These are phyloP conservation scores for Uropsilus gracilis DNA, from an alignment of 2,113 vertebrate genomes.

Conservation along the genomic window DNA sequence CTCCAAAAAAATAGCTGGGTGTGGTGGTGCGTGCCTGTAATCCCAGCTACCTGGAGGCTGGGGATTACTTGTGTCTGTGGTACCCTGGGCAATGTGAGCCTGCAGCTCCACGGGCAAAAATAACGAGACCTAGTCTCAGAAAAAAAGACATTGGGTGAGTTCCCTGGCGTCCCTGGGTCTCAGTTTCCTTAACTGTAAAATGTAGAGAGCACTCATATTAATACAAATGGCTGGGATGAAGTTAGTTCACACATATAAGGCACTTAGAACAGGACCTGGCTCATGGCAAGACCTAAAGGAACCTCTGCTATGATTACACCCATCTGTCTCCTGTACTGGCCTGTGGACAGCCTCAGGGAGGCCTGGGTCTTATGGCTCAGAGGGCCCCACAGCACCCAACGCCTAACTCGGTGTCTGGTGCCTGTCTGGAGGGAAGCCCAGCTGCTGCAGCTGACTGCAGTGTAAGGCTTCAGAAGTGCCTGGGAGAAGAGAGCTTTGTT, in stretches of 20 bases:
- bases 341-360: neutral
- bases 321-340: neutral
- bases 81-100: too few species aligned
- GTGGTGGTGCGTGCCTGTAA: too few species aligned
- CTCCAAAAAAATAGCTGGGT: too few species aligned
- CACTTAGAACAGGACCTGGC: neutral
- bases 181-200: neutral
- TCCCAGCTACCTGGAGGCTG: too few species aligned
- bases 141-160: too few species aligned
- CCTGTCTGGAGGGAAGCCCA: neutral
- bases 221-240: neutral
- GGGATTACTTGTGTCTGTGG: too few species aligned
- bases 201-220: too few species aligned
- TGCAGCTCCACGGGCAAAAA: too few species aligned
- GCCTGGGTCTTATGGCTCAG: neutral
- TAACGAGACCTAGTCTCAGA: too few species aligned
- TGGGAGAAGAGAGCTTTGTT: too few species aligned
- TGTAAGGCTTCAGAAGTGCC: neutral
- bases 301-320: neutral
- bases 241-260: neutral
- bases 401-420: fast-evolving
- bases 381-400: neutral
- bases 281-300: too few species aligned
- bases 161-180: neutral
- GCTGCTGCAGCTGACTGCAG: neutral